A percentile compares a stretch with the other conserved stretches of the same genome.
phyloP scores from a whole-genome alignment of 2,888 invertebrate genomes.

The Mimas tiliae region DNA sequence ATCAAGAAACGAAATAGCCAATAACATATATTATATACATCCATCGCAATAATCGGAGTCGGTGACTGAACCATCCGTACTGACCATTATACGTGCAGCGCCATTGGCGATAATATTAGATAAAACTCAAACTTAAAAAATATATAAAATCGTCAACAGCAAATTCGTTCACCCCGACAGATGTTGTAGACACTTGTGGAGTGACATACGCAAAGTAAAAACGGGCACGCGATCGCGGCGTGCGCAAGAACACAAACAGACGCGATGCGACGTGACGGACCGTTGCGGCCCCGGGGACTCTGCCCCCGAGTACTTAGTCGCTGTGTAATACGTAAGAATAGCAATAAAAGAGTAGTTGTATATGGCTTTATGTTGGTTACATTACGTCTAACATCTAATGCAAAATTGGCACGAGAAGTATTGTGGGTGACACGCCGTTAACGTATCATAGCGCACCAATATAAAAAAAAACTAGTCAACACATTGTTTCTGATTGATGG shows the following conservation, averaged over 20 bases:
- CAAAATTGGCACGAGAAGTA: slow-evolving; percentile 41
- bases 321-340: slow-evolving; percentile 55
- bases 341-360: slow-evolving; percentile 36
- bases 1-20: slow-evolving; percentile 34
- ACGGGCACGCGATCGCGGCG: slow-evolving; percentile 57
- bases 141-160: slow-evolving; percentile 14
- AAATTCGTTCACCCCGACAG: slow-evolving; percentile 33
- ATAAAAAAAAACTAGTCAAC: background rate
- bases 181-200: slow-evolving; percentile 9
- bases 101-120: background rate
- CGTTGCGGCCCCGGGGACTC: slow-evolving; percentile 52
- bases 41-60: slow-evolving; percentile 38
- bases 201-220: slow-evolving; percentile 30
- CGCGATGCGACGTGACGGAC: slow-evolving; percentile 37
- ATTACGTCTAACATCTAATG: slow-evolving; percentile 28
- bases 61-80: slow-evolving; percentile 29
- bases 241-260: slow-evolving; percentile 44
- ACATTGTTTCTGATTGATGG: too few relatives aligned
- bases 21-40: slow-evolving; percentile 32
- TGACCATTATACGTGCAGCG: background rate
- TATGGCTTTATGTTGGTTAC: slow-evolving; percentile 30
- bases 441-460: background rate
- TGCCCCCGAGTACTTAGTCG: slow-evolving; percentile 51
- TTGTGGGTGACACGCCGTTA: slow-evolving; percentile 17
- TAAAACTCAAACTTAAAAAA: background rate